Percentiles rank a stretch among this genome's conserved stretches.
Evolutionary conservation across 2,888 invertebrate species (phyloP).

Genomic region (Drosophila austrosaltans): DNA sequence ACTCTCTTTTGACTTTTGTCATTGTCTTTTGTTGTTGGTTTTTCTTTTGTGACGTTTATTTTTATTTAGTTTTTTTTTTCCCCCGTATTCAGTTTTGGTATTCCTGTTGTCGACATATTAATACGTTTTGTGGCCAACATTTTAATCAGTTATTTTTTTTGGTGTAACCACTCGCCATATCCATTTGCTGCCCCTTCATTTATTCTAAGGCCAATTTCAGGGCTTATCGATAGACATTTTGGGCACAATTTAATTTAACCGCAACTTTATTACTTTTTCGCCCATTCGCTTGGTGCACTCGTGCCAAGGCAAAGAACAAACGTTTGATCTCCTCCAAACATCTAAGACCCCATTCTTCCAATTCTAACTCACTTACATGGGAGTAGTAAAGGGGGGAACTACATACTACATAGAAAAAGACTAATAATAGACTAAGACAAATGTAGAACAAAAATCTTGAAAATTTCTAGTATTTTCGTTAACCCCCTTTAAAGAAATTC

Average conservation of each 20-base stretch:
- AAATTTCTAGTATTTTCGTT: no score
- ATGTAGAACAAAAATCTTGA: no score
- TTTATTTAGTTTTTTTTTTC: slow-evolving; percentile 1
- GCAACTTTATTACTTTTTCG: slow-evolving; percentile 75
- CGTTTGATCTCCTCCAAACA: slow-evolving; percentile 53
- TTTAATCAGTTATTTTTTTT: slow-evolving; percentile 60
- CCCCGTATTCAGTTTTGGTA: neutral
- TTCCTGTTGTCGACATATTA: slow-evolving; percentile 67
- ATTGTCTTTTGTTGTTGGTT: slow-evolving; percentile 24
- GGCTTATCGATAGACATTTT: slow-evolving; percentile 71
- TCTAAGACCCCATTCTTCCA: neutral
- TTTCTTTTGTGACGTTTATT: slow-evolving; percentile 40
- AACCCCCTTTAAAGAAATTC: neutral
- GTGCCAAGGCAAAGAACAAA: slow-evolving; percentile 31
- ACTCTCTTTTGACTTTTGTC: slow-evolving; percentile 46
- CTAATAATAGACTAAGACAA: no score
- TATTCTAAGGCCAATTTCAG: slow-evolving; percentile 25
- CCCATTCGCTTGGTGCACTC: slow-evolving; percentile 52
- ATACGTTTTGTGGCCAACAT: slow-evolving; percentile 73
- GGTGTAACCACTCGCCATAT: neutral
- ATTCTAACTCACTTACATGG: neutral
- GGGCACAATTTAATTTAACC: slow-evolving; percentile 75
- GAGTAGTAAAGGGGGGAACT: neutral
- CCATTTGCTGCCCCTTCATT: neutral
- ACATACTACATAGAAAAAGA: no score